A percentile compares a stretch with the other conserved stretches of the same genome.
Conservation (phyloP, 2,888 invertebrate genomes). For the Hemistola chrysoprasaria region DNA sequence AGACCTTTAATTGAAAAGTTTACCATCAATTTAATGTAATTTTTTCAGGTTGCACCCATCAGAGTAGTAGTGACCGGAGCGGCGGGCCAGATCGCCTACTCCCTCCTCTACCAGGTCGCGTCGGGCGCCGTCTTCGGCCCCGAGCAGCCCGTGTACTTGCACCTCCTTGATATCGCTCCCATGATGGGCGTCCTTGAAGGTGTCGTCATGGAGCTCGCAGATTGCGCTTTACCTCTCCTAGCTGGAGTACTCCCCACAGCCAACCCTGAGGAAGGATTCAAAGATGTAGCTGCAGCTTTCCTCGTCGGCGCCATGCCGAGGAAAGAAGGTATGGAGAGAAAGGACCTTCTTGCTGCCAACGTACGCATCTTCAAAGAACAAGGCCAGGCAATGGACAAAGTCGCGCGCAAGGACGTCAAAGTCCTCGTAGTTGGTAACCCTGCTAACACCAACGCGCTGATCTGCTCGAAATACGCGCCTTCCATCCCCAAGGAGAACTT, state of each 20-base stretch:
- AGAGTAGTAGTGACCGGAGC: conserved; percentile 98
- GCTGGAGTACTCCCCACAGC: conserved; percentile 92
- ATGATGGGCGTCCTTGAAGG: conserved; percentile 99
- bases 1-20: too few species aligned
- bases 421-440: conserved; percentile 99
- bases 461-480: conserved; percentile 97
- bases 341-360: conserved; percentile 98
- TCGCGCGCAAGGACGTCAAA: conserved; percentile 96
- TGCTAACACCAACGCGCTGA: conserved; percentile 98
- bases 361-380: conserved; percentile 99
- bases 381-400: conserved; percentile 95
- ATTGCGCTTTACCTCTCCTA: conserved; percentile 96
- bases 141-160: conserved; percentile 92
- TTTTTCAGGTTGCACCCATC: conserved; percentile 89
- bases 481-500: conserved; percentile 98
- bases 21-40: conserved; percentile 1
- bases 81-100: conserved; percentile 99
- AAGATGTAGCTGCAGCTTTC: conserved; percentile 97
- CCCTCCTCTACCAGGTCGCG: conserved; percentile 95
- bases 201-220: conserved; percentile 98
- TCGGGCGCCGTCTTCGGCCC: conserved; percentile 98
- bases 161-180: conserved; percentile 96
- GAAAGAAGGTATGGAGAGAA: conserved; percentile 98
- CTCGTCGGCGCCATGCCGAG: conserved; percentile 99
- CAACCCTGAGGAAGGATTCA: conserved; percentile 95